phyloP scores from a whole-genome alignment of 2,888 invertebrate genomes.

The Diplazon laetatorius region DNA sequence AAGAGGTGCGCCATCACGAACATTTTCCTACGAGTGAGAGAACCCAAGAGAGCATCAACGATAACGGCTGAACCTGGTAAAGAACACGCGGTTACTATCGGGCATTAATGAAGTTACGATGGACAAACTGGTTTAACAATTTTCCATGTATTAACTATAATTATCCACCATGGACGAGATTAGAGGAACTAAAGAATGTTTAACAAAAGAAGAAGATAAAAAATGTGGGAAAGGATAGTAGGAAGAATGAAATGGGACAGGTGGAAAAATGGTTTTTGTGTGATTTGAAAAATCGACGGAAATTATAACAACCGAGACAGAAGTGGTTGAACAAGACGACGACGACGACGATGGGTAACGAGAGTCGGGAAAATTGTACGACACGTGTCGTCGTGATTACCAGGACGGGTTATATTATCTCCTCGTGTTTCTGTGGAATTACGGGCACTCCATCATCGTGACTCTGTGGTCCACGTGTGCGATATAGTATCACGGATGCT shows the following conservation, averaged over 20 bases:
- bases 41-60: conserved; percentile 26
- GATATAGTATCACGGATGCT: conserved; percentile 15
- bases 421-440: conserved; percentile 55
- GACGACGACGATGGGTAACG: conserved; percentile 17
- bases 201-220: conserved; percentile 6
- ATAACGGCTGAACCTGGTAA: conserved; percentile 32
- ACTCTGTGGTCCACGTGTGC: conserved; percentile 36
- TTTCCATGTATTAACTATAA: not conserved
- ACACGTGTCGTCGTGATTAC: conserved; percentile 47
- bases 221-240: not conserved
- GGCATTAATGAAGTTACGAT: conserved; percentile 56
- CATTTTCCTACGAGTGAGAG: conserved; percentile 39
- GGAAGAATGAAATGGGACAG: not conserved
- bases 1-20: conserved; percentile 20
- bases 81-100: conserved; percentile 42
- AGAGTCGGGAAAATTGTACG: conserved; percentile 25
- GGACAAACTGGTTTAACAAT: conserved; percentile 37
- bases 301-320: not conserved
- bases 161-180: conserved; percentile 1
- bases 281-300: conserved; percentile 19
- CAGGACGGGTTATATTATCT: conserved; percentile 58
- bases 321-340: conserved; percentile 28
- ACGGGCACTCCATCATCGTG: conserved; percentile 60
- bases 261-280: conserved; percentile 18
- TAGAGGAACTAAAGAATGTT: no score